Base-by-base conservation (phyloP, 1,140 invertebrate species). In the Anagrus nilaparvatae region DNA sequence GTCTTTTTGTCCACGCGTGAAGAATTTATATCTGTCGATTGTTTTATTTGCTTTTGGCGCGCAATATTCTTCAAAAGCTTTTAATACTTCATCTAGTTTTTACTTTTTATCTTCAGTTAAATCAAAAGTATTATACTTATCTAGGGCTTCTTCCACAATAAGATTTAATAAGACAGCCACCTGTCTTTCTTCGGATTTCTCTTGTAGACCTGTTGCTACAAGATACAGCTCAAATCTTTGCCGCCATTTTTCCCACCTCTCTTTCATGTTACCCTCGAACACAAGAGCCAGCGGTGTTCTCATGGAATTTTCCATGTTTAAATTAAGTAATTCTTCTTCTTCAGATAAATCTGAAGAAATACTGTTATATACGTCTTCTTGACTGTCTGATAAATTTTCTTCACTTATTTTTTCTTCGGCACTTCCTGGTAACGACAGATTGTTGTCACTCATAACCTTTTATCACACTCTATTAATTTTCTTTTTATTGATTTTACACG, bases 61-160 rank as follows among this genome's bases (percentile, higher is more conserved):
- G 39, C 48, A 59, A 47, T 51, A 56, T 23, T 53, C 44, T 44
- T 59, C 43, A 30, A 58, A 59, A 2, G 40, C 47, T 29, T 49
- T 38, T 4, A 54, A 19, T 7, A 59, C 50, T 37, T 32, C 31
- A 12, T 48, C 30, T 7, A 40, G 35, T 28, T 40, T 44, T 40
- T 58, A 49, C 23, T 48, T 52, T 33, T 60, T 46, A 1, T 43
- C 49, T 10, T 50, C 47, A 8, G 18, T 37, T 29, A 63, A 44
- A 32, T 24, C 34, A 42, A 63, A 60, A 0, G 55, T 58, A 37
- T 58, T 51, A 37, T 41, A 63, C 32, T 58, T 56, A 19, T 56
- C 44, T 7, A 60, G 31, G 2, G 48, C 52, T 41, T 59, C 53
- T 18, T 61, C 53, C 17, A 57, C 59, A 13, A 60, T 51, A 1